Evolutionary conservation across 30 jellyfish, hydroid and myxozoan genomes (phyloP).

Genomic region (Sanderia malayensis): DNA sequence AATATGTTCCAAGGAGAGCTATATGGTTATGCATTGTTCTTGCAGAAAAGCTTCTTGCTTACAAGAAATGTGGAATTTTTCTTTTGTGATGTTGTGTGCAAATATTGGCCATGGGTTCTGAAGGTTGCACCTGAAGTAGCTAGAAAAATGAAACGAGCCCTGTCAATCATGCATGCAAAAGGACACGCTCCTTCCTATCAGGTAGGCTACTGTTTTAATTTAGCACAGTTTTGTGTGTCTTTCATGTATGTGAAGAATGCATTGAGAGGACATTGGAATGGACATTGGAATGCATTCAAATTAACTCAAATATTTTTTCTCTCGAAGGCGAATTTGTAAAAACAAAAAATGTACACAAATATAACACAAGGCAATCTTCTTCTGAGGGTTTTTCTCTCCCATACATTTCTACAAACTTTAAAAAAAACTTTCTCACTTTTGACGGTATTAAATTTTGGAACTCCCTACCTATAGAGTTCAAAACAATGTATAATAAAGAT

Average conservation of each 20-base stretch:
- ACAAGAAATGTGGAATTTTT: not conserved
- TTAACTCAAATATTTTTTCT: too few relatives aligned
- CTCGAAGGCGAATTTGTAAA: too few relatives aligned
- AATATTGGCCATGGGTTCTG: not conserved
- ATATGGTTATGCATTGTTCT: not conserved
- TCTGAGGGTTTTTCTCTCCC: too few relatives aligned
- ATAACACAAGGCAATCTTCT: too few relatives aligned
- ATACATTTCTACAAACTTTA: too few relatives aligned
- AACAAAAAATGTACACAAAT: too few relatives aligned
- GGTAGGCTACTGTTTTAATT: not conserved
- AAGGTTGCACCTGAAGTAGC: slow-evolving; percentile 2
- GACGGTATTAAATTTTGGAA: too few relatives aligned
- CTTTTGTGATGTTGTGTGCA: slow-evolving; percentile 1
- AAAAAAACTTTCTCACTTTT: too few relatives aligned
- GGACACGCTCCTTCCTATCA: not conserved
- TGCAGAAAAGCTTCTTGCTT: not conserved
- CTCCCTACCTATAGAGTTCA: too few relatives aligned
- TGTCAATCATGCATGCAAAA: not conserved
- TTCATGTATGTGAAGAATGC: not conserved
- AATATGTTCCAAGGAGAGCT: not conserved
- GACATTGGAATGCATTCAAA: too few relatives aligned
- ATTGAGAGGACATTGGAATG: too few relatives aligned
- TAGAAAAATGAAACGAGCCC: not conserved
- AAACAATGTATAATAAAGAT: too few relatives aligned
- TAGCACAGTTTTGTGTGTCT: not conserved